phyloP scores from a whole-genome alignment of 2,797 vertebrate genomes.

The Cetoscarus ocellatus region DNA sequence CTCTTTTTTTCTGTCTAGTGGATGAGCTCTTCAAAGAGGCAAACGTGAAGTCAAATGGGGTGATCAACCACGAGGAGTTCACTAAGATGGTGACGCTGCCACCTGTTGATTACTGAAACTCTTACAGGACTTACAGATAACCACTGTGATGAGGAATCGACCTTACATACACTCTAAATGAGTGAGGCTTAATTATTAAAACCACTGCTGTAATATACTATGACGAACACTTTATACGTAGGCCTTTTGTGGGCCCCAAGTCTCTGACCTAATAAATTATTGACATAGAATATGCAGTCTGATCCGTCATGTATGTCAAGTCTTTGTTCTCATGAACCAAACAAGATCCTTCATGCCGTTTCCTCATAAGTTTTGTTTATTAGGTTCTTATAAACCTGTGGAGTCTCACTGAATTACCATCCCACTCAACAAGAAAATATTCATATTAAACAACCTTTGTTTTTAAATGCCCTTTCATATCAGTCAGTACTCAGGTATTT shows the following conservation, averaged over 20 bases:
- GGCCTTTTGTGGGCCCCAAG: not conserved
- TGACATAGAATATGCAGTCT: not conserved
- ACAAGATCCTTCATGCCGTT: not conserved
- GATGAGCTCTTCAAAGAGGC: slow-evolving; percentile 93
- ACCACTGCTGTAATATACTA: not conserved
- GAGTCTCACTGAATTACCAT: too few species aligned
- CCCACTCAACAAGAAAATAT: too few species aligned
- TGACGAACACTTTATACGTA: not conserved
- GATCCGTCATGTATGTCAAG: not conserved
- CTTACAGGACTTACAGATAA: not conserved
- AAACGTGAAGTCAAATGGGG: slow-evolving; percentile 85
- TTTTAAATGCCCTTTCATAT: too few species aligned
- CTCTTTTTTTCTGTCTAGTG: slow-evolving; percentile 80
- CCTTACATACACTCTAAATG: not conserved
- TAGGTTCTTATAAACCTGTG: too few species aligned
- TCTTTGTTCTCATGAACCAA: not conserved
- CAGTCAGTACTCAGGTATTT: too few species aligned
- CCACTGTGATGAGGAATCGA: not conserved
- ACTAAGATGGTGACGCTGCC: slow-evolving; percentile 88
- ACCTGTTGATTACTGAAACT: slow-evolving; percentile 84
- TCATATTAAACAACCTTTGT: too few species aligned
- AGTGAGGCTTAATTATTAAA: not conserved
- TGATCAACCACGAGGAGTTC: slow-evolving; percentile 90
- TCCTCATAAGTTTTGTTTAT: not conserved
- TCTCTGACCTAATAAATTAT: not conserved